Conservation (phyloP, 2,113 vertebrate genomes). For the Entomyzon cyanotis region DNA sequence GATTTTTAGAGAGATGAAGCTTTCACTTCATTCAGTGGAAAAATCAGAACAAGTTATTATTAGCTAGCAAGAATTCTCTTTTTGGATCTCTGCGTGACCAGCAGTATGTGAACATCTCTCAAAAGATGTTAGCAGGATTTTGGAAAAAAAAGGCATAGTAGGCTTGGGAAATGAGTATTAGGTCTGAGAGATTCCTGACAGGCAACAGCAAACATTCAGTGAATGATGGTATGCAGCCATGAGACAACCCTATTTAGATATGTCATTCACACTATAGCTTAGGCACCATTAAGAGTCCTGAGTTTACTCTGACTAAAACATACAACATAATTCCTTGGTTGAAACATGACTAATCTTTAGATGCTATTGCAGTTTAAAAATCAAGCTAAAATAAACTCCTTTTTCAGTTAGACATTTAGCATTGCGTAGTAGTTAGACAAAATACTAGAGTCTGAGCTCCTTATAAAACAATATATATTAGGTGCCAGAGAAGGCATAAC, state of each 20-base stretch:
- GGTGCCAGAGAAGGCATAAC: slow-evolving; percentile 56
- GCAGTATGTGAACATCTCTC: not conserved
- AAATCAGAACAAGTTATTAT: not conserved
- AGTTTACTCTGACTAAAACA: slow-evolving; percentile 65
- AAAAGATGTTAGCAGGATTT: not conserved
- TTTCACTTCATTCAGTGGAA: not conserved
- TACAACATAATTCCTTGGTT: slow-evolving; percentile 71
- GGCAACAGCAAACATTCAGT: slow-evolving; percentile 37
- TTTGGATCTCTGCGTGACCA: not conserved
- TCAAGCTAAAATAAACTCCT: slow-evolving; percentile 57
- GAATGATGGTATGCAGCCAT: slow-evolving; percentile 53
- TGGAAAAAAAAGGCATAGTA: not conserved
- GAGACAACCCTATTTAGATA: slow-evolving; percentile 70
- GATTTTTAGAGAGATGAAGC: not conserved
- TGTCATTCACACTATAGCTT: slow-evolving; percentile 71
- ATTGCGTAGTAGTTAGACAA: slow-evolving; percentile 51
- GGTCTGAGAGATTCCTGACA: slow-evolving; percentile 20
- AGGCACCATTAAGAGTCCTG: slow-evolving; percentile 50
- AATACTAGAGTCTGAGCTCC: slow-evolving; percentile 34
- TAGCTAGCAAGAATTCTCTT: not conserved
- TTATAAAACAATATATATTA: slow-evolving; percentile 60
- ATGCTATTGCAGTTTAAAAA: slow-evolving; percentile 53
- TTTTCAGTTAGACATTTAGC: slow-evolving; percentile 54
- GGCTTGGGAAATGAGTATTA: not conserved
- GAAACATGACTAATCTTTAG: slow-evolving; percentile 51